Base-by-base conservation (phyloP, 2,888 invertebrate species). In the Pimpla rufipes region DNA sequence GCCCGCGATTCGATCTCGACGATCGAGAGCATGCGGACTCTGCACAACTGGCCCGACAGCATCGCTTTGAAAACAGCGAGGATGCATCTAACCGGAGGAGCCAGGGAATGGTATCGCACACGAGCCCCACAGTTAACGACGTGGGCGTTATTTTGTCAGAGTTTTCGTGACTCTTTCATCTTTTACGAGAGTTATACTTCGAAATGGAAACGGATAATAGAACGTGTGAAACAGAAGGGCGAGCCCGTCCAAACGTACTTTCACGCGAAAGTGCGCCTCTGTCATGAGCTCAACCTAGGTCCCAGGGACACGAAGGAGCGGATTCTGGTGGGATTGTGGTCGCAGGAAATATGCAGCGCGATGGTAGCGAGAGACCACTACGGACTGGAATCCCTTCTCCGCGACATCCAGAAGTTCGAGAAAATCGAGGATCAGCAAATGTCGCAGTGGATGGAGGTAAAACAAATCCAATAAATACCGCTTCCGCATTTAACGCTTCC, bases 81-180 rank as follows among this genome's bases (percentile, higher is more conserved):
- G n/a, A n/a, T n/a, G n/a, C n/a, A n/a, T n/a, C n/a, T n/a, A n/a
- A n/a, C n/a, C n/a, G n/a, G n/a, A n/a, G n/a, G n/a, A n/a, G n/a
- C n/a, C n/a, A n/a, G n/a, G n/a, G n/a, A n/a, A n/a, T n/a, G n/a
- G n/a, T n/a, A n/a, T n/a, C n/a, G n/a, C n/a, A n/a, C n/a, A n/a
- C n/a, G n/a, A n/a, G n/a, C n/a, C n/a, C n/a, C n/a, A n/a, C 21
- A 45, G 5, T 35, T 74, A n/a, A 59, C 7, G 2, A 47, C 74
- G 5, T 74, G 73, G 79, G 13, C 6, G 6, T 7, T 11, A 7
- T 83, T 83, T 37, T 18, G 50, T 16, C 0, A 0, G 10, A 23
- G 59, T 7, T 82, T 82, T 21, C 23, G 68, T 16, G 16, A 35
- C n/a, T n/a, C n/a, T n/a, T 83, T 77, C 10, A 35, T 70, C 0